Conservation (phyloP, 1,140 invertebrate species). For the Nasonia giraulti region DNA sequence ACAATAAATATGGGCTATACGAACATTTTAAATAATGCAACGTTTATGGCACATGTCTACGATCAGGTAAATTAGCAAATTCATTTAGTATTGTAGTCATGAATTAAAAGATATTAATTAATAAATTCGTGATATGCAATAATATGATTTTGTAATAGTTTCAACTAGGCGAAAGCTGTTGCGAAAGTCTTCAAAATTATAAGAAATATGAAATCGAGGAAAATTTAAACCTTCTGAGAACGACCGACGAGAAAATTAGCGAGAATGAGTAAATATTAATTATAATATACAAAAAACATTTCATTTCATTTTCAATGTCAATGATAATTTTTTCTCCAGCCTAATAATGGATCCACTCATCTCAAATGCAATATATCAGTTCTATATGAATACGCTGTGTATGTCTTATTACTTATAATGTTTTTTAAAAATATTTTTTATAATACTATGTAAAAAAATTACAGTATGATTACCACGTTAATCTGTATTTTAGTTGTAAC, state of each 20-base stretch:
- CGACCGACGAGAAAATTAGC: no score
- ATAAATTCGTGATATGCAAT: background rate
- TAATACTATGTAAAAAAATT: background rate
- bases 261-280: background rate
- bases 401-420: background rate
- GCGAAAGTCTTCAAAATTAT: background rate
- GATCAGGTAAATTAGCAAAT: background rate
- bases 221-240: no score
- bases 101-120: background rate
- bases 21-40: background rate
- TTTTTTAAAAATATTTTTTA: background rate
- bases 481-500: background rate
- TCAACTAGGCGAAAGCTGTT: background rate
- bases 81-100: background rate
- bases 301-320: background rate
- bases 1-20: background rate
- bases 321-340: background rate
- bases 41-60: background rate
- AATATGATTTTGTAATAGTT: background rate
- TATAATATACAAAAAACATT: background rate
- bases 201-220: background rate
- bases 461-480: background rate
- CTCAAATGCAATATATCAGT: background rate
- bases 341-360: background rate
- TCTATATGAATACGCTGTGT: background rate